These are phyloP conservation scores for Philhelius pedissequus DNA, from an alignment of 2,888 invertebrate genomes.

Conservation along the genomic window DNA sequence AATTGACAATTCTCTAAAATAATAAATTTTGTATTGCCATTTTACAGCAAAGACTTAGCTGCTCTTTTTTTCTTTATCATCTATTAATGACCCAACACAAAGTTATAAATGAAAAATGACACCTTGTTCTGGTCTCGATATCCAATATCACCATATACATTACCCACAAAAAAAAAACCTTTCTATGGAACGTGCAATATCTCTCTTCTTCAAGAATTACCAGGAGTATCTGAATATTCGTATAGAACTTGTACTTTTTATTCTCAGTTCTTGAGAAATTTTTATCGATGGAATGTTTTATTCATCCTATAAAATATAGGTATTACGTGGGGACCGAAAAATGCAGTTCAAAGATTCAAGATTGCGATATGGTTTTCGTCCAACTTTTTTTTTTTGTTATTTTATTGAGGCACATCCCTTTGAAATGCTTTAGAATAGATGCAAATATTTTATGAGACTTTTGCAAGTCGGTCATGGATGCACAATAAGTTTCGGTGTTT, in stretches of 20 bases:
- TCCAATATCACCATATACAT: neutral
- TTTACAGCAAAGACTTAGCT: neutral
- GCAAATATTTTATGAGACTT: constrained; percentile 10
- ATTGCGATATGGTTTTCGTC: constrained; percentile 10
- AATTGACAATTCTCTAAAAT: neutral
- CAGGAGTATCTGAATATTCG: neutral
- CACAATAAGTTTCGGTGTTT: neutral
- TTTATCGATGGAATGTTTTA: constrained; percentile 65
- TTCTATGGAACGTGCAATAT: neutral
- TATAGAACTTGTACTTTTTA: constrained; percentile 42
- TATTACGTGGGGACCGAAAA: constrained; percentile 52
- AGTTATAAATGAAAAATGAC: neutral
- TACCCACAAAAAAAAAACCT: neutral
- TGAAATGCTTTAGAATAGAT: neutral
- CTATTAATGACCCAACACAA: neutral
- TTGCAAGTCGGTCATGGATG: neutral
- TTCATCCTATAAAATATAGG: constrained; percentile 64
- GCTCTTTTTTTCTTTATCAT: neutral
- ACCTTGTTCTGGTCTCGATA: neutral
- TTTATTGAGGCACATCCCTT: neutral
- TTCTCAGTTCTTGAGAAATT: constrained; percentile 53
- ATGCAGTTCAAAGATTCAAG: constrained; percentile 44
- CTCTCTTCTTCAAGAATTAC: constrained; percentile 29
- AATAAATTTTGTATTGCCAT: neutral
- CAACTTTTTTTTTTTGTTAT: no score